Evolutionary conservation across 2,113 vertebrate genomes (phyloP).

Genomic region (Setophaga coronata): DNA sequence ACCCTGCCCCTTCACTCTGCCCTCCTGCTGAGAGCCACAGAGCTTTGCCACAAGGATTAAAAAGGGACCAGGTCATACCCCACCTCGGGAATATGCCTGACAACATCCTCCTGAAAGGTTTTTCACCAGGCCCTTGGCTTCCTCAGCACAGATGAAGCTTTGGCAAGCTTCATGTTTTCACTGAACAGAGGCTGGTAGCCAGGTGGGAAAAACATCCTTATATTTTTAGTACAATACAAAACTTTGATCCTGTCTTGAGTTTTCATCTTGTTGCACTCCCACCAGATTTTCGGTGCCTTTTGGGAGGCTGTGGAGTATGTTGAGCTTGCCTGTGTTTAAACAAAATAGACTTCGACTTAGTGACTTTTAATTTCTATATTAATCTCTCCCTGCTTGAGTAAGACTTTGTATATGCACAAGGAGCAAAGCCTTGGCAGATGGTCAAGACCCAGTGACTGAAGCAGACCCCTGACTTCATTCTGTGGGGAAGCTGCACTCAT

Average conservation of each 20-base stretch:
- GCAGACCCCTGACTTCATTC: neutral
- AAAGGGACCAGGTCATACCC: neutral
- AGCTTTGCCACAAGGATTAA: neutral
- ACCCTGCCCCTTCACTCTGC: neutral
- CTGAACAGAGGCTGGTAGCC: neutral
- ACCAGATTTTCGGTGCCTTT: neutral
- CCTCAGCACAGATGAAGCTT: accelerated
- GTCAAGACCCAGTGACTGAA: accelerated
- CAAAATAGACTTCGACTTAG: neutral
- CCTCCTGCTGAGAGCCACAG: neutral
- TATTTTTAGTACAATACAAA: neutral
- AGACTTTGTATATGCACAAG: accelerated
- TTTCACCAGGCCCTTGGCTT: neutral
- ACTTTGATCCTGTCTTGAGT: neutral
- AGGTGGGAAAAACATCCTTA: neutral
- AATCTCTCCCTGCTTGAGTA: neutral
- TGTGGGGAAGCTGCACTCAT: neutral
- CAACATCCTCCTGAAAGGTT: neutral
- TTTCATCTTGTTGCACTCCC: neutral
- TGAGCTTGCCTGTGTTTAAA: neutral
- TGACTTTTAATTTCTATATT: neutral
- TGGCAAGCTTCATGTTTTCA: neutral
- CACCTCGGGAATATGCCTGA: accelerated
- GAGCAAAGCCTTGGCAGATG: neutral
- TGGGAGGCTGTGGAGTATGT: neutral